A percentile compares a stretch with the other conserved stretches of the same genome.
These are phyloP conservation scores for Nomada lathburiana DNA, from an alignment of 2,888 invertebrate species.

Conservation along the genomic window DNA sequence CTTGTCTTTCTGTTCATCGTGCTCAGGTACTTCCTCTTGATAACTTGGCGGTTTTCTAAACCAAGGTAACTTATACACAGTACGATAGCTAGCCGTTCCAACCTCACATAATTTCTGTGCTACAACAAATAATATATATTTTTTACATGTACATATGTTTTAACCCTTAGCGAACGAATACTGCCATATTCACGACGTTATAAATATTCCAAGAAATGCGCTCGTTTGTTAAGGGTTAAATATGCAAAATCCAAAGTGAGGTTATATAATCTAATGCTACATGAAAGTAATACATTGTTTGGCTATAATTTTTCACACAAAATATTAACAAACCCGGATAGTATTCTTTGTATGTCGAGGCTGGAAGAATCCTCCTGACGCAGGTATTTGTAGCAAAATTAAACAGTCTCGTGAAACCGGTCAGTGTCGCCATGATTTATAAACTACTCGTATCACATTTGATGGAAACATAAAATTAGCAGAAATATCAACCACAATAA, in stretches of 20 bases:
- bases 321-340: slow-evolving; percentile 65
- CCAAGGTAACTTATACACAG: slow-evolving; percentile 71
- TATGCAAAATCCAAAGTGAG: slow-evolving; percentile 12
- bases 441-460: slow-evolving; percentile 6
- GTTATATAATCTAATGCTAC: slow-evolving; percentile 32
- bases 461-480: neutral
- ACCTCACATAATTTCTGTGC: slow-evolving; percentile 50
- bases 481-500: neutral
- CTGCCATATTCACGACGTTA: too few species aligned
- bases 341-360: slow-evolving; percentile 63
- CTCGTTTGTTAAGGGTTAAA: neutral
- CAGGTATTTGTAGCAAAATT: slow-evolving; percentile 68
- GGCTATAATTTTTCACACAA: neutral
- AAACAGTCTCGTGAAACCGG: slow-evolving; percentile 71
- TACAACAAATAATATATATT: slow-evolving; percentile 43
- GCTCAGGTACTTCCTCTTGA: slow-evolving; percentile 71
- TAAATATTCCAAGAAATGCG: too few species aligned
- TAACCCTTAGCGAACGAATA: neutral
- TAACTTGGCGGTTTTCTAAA: slow-evolving; percentile 58
- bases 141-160: neutral
- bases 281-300: neutral
- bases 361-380: slow-evolving; percentile 62
- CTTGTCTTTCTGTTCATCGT: slow-evolving; percentile 73
- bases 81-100: slow-evolving; percentile 56
- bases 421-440: slow-evolving; percentile 74